Evolutionary conservation across 2,888 invertebrate species (phyloP).

Genomic region (Thecophora atra): DNA sequence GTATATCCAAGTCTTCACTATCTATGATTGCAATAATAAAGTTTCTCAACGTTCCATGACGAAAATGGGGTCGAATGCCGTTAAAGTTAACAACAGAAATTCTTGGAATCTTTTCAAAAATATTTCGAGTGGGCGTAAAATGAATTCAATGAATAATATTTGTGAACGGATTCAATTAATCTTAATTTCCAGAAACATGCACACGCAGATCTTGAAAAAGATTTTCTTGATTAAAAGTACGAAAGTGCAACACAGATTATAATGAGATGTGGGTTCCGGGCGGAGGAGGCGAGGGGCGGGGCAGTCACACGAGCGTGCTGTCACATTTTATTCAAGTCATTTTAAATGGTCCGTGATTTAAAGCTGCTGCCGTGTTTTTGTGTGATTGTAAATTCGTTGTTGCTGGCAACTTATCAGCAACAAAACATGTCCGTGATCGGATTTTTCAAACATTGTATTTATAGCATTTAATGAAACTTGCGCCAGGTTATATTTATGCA

Average conservation of each 20-base stretch:
- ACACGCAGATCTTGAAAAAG: background rate
- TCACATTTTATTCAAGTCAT: background rate
- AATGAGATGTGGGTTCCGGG: background rate
- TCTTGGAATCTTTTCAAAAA: too few species aligned
- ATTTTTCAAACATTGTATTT: background rate
- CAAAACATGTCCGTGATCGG: background rate
- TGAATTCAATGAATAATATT: constrained; percentile 2
- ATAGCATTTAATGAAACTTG: background rate
- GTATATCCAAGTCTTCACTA: too few species aligned
- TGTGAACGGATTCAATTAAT: constrained; percentile 23
- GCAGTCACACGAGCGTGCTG: background rate
- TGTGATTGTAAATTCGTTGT: background rate
- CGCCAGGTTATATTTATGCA: background rate
- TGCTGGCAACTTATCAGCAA: background rate
- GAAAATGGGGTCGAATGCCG: too few species aligned
- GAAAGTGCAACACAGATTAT: background rate
- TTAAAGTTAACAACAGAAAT: too few species aligned
- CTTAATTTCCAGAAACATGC: constrained; percentile 25
- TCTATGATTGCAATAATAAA: too few species aligned
- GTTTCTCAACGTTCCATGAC: too few species aligned
- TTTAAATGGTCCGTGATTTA: background rate
- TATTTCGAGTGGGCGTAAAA: constrained; percentile 24
- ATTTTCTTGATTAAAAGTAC: constrained; percentile 21
- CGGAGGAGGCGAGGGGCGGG: background rate
- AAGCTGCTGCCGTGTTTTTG: background rate